phyloP scores from a whole-genome alignment of 2,888 invertebrate genomes.

The Agrotis segetum region DNA sequence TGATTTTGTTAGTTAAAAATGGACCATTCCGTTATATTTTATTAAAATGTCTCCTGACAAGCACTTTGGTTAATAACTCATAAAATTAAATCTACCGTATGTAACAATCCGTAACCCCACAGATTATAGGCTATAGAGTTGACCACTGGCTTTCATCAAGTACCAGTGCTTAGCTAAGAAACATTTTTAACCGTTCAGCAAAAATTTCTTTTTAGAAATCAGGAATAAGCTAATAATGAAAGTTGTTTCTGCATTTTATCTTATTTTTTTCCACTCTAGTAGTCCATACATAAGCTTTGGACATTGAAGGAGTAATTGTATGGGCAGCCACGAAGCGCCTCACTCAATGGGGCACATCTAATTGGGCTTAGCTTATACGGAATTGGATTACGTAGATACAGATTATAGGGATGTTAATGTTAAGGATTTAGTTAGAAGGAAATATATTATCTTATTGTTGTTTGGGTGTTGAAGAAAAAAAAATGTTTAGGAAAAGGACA shows the following conservation, averaged over 20 bases:
- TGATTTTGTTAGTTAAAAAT: background rate
- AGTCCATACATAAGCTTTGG: constrained; percentile 13
- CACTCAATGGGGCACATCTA: constrained; percentile 29
- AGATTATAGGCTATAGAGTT: background rate
- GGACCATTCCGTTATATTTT: background rate
- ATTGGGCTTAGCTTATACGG: constrained; percentile 28
- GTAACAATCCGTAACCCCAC: background rate
- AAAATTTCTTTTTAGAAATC: background rate
- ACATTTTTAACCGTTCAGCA: background rate
- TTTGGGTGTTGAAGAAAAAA: background rate
- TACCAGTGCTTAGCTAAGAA: background rate
- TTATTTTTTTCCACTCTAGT: constrained; percentile 13
- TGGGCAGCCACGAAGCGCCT: constrained; percentile 7
- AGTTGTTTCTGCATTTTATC: background rate
- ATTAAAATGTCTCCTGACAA: background rate
- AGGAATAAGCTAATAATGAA: background rate
- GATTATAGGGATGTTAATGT: constrained; percentile 16
- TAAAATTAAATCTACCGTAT: too few relatives aligned
- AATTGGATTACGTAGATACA: constrained; percentile 24
- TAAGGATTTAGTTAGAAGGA: background rate
- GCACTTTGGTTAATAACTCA: background rate
- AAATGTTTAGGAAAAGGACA: background rate
- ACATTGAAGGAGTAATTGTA: constrained; percentile 23
- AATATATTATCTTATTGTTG: background rate
- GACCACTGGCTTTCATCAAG: background rate